Evolutionary conservation across 2,113 vertebrate genomes (phyloP), one percentile per base, ranked within the genome.

Genomic region (Elephantulus edwardii): DNA sequence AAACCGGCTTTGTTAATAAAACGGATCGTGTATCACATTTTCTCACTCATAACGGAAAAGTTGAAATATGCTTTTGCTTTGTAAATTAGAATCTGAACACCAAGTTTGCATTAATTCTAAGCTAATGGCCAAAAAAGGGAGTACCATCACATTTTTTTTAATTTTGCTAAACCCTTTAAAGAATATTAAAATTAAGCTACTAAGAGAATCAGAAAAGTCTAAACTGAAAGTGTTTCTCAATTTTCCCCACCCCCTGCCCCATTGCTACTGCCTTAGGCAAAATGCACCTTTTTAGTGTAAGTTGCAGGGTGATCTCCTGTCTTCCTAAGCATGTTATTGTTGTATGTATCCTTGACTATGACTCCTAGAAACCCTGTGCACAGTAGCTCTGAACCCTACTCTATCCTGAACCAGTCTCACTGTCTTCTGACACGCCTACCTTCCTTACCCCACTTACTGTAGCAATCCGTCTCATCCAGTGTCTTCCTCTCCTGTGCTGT

Each of bases 1-100:
- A 83, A 91, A 86, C 64, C 80, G 58, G 84, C 75, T 88, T 84
- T 62, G 35, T 95, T 92, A 86, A 90, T 91, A 89, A 92, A 91
- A 83, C 68, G 87, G 95, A 90, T 95, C 81, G 52, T n/a, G n/a
- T 85, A 66, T 83, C 54, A 9, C n/a, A 33, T 50, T 87, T 87
- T 88, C 68, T 75, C 70, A 81, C 44, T 60, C 88, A 54, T 56
- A 81, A 80, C 12, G 22, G 52, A 28, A 74, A 88, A 81, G 54
- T 42, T 48, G 7, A 82, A 86, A 71, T 79, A 58, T 75, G 74
- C 78, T 78, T 84, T 84, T 95, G 86, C 80, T 92, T 91, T 83
- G 52, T 84, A 40, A 52, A 35, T 90, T 77, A 71, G 72, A 84
- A 58, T 91, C 52, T 77, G 50, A 89, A 74, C 93, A 86, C 50